A percentile compares a stretch with the other conserved stretches of the same genome.
Evolutionary conservation across 1,140 invertebrate species (phyloP).

Genomic region (Phymastichus coffea): DNA sequence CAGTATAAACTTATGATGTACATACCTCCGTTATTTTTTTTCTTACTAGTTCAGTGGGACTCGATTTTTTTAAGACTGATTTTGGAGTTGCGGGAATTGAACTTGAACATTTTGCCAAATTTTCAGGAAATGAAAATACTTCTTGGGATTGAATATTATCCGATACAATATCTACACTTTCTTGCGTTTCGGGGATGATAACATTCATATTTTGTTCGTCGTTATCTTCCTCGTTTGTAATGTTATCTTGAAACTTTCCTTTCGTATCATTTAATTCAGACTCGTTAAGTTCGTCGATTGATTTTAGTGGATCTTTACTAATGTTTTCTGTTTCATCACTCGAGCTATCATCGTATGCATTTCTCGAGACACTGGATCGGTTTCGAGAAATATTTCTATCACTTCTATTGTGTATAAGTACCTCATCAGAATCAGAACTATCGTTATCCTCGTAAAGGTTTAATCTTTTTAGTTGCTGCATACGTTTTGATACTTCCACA

Average conservation of each 20-base stretch:
- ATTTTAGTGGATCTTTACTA: background rate
- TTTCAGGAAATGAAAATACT: conserved; percentile 5
- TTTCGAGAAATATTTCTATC: too few relatives aligned
- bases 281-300: background rate
- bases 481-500: too few relatives aligned
- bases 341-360: too few relatives aligned
- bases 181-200: conserved; percentile 5
- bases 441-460: too few relatives aligned
- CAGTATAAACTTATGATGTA: too few relatives aligned
- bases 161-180: background rate
- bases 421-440: too few relatives aligned
- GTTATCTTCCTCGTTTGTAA: background rate
- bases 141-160: conserved; percentile 7
- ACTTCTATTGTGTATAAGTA: too few relatives aligned
- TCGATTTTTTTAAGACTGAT: too few relatives aligned
- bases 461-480: too few relatives aligned
- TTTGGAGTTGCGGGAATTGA: background rate
- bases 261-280: background rate
- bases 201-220: background rate
- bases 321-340: too few relatives aligned
- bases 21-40: conserved; percentile 22
- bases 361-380: too few relatives aligned
- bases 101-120: background rate
- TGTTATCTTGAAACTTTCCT: background rate
- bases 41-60: background rate